These are phyloP conservation scores for Indicator maculatus DNA, from an alignment of 2,113 vertebrate genomes.

Conservation along the genomic window DNA sequence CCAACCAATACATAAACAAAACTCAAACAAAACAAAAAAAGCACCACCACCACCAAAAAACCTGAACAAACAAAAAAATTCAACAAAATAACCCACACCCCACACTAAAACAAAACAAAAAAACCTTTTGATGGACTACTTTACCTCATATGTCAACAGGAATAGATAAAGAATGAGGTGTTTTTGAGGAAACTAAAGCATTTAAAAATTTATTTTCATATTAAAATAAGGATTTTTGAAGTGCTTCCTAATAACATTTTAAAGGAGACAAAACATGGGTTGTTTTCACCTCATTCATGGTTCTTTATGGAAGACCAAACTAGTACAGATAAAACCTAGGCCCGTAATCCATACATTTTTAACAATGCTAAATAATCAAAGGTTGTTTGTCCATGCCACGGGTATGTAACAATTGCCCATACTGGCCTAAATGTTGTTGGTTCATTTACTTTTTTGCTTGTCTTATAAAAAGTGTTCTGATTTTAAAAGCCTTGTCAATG, in stretches of 20 bases:
- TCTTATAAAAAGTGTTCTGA: not conserved
- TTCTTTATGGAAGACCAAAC: not conserved
- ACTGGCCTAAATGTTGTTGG: not conserved
- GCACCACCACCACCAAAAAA: too few relatives aligned
- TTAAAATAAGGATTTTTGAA: not conserved
- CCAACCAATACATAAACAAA: not conserved
- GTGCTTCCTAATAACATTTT: not conserved
- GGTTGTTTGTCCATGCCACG: not conserved
- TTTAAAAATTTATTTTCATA: not conserved
- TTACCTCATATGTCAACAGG: not conserved
- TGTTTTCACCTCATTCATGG: not conserved
- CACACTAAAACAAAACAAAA: not conserved
- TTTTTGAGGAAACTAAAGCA: not conserved
- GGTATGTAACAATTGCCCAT: not conserved
- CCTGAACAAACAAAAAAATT: too few relatives aligned
- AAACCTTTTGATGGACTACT: not conserved
- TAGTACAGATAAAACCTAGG: not conserved
- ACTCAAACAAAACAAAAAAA: not conserved
- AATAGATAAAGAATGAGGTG: not conserved
- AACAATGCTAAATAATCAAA: not conserved
- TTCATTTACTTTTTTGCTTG: not conserved
- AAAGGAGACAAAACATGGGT: not conserved
- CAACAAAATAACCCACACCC: too few relatives aligned
- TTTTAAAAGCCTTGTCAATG: not conserved
- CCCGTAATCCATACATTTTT: not conserved